Percentiles rank a stretch among this genome's conserved stretches.
These are phyloP conservation scores for Tipula lateralis DNA, from an alignment of 2,888 invertebrate species.

Conservation along the genomic window DNA sequence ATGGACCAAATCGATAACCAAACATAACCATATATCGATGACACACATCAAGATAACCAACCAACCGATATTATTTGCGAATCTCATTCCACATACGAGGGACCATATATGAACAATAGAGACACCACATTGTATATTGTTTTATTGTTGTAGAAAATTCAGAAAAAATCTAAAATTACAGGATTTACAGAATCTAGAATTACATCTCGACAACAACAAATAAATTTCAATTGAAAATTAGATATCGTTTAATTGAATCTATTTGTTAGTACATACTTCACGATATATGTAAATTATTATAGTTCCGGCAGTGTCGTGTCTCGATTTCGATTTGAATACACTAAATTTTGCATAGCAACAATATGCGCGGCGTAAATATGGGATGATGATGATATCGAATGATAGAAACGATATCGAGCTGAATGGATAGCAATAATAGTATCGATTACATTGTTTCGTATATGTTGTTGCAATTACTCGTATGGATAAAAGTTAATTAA, in stretches of 20 bases:
- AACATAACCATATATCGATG: neutral
- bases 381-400: neutral
- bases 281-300: neutral
- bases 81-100: neutral
- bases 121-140: neutral
- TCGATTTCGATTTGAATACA: no score
- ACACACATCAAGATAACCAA: neutral
- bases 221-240: slow-evolving; percentile 19
- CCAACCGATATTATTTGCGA: neutral
- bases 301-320: no score
- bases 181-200: slow-evolving; percentile 24
- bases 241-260: neutral
- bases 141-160: neutral
- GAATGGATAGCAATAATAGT: neutral
- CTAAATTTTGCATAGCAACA: neutral
- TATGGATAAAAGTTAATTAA: neutral
- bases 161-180: slow-evolving; percentile 7
- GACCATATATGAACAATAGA: neutral
- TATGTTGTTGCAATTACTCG: neutral
- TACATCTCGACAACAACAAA: neutral
- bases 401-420: neutral
- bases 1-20: neutral
- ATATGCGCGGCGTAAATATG: neutral
- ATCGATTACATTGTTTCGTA: neutral
- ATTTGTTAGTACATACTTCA: neutral